Conservation (phyloP, 2,113 vertebrate species). For the Oreamnos americanus region DNA sequence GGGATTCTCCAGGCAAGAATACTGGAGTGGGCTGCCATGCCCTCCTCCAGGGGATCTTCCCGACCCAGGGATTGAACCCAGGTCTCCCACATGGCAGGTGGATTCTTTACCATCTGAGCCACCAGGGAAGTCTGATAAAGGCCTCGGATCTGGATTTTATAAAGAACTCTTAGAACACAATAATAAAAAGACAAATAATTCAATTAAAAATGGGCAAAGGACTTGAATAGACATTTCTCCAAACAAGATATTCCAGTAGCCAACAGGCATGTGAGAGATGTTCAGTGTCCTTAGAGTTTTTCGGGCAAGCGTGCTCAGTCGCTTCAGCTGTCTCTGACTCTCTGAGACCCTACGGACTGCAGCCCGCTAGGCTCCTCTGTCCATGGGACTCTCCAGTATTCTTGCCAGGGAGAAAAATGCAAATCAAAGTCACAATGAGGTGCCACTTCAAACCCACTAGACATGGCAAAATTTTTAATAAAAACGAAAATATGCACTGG, state of each 20-base stretch:
- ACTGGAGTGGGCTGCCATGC: not conserved
- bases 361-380: not conserved
- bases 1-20: not conserved
- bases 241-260: not conserved
- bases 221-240: not conserved
- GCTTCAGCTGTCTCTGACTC: not conserved
- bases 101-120: not conserved
- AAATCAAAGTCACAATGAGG: not conserved
- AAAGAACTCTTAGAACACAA: not conserved
- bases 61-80: not conserved
- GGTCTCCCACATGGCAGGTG: not conserved
- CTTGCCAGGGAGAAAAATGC: not conserved
- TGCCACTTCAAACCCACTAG: not conserved
- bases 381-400: not conserved
- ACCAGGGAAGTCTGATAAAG: not conserved
- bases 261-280: not conserved
- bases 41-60: not conserved
- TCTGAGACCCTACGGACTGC: not conserved
- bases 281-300: not conserved
- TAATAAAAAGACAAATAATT: not conserved
- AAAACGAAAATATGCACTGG: not conserved
- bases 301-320: rapidly evolving
- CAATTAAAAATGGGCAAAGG: not conserved
- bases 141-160: not conserved
- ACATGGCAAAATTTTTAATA: not conserved